These are phyloP conservation scores for Oreohelix idahoensis DNA, from an alignment of 1,140 invertebrate genomes.

Conservation along the genomic window DNA sequence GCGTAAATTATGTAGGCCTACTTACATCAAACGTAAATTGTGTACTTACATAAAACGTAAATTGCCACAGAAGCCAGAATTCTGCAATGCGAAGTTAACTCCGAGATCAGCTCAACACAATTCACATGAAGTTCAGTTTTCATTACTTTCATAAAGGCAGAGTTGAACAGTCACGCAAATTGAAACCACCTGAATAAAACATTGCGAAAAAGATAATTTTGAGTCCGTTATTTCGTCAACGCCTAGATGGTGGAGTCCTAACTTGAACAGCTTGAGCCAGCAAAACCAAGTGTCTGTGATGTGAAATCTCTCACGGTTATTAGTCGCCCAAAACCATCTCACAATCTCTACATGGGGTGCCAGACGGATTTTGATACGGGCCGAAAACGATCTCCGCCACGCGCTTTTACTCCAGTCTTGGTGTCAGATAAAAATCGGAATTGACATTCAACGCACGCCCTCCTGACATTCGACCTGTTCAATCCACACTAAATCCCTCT, in stretches of 20 bases:
- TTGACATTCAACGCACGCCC: neutral
- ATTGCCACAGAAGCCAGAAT: neutral
- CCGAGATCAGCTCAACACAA: neutral
- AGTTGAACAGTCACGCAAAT: neutral
- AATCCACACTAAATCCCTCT: neutral
- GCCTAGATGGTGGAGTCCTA: neutral
- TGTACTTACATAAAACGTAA: neutral
- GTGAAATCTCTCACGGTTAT: constrained; percentile 6
- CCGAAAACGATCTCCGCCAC: neutral
- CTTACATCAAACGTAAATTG: no score
- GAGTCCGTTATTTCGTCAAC: neutral
- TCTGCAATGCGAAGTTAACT: neutral
- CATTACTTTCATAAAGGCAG: neutral
- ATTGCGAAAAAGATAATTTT: neutral
- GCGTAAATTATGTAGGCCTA: no score
- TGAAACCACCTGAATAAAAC: neutral
- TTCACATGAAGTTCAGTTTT: neutral
- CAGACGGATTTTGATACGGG: neutral
- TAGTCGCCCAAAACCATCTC: constrained; percentile 4
- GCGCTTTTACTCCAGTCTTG: neutral
- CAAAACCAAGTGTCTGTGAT: neutral
- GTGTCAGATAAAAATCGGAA: neutral
- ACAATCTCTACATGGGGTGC: neutral
- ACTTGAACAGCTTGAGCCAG: neutral
- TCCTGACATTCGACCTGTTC: neutral